Percentiles rank a stretch among this genome's conserved stretches.
These are phyloP conservation scores for Lacanobia oleracea DNA, from an alignment of 2,888 invertebrate species.

Conservation along the genomic window DNA sequence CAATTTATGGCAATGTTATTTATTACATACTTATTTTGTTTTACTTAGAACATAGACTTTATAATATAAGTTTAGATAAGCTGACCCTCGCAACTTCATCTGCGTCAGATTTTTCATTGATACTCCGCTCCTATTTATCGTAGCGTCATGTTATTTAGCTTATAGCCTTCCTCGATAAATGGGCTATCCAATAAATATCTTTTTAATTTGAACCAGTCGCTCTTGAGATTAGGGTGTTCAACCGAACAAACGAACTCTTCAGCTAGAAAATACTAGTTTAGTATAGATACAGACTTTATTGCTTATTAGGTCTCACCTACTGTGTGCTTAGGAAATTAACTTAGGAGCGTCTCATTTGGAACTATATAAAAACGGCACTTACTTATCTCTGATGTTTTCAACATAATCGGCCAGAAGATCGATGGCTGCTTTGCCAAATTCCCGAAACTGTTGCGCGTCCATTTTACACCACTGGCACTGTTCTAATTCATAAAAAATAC, in stretches of 20 bases:
- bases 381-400: conserved; percentile 95
- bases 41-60: not conserved
- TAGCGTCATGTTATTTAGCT: no score
- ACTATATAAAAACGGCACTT: conserved; percentile 68
- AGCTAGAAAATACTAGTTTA: no score
- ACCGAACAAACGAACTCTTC: no score
- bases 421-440: conserved; percentile 96
- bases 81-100: no score
- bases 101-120: no score
- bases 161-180: no score
- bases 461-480: conserved; percentile 84
- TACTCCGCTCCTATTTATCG: no score
- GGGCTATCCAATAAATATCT: no score
- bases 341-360: not conserved
- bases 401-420: conserved; percentile 98
- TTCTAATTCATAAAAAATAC: conserved; percentile 49
- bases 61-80: no score
- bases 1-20: not conserved
- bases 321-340: conserved; percentile 1
- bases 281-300: not conserved
- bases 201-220: no score
- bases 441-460: conserved; percentile 94
- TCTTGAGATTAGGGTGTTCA: no score
- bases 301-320: not conserved
- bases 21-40: not conserved